phyloP scores from a whole-genome alignment of 2,888 invertebrate genomes.

The Macrophya alboannulata region DNA sequence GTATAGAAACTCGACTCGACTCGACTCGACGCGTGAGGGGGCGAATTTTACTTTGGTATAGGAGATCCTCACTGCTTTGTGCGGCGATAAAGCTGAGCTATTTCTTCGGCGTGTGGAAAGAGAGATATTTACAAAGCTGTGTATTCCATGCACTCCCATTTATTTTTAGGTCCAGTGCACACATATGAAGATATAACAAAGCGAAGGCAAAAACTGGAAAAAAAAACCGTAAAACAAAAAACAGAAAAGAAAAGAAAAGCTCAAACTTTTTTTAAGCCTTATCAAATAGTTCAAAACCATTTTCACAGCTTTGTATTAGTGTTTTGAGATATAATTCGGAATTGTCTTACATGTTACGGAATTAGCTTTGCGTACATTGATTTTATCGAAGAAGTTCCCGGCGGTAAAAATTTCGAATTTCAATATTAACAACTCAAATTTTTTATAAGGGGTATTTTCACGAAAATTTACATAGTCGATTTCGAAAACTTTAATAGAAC shows the following conservation, averaged over 20 bases:
- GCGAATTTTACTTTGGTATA: slow-evolving; percentile 32
- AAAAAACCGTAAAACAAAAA: neutral
- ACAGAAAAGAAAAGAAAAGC: neutral
- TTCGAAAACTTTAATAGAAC: too few relatives aligned
- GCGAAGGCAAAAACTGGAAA: neutral
- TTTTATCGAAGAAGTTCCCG: too few relatives aligned
- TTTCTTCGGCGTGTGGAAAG: neutral
- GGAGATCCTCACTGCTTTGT: slow-evolving; percentile 14
- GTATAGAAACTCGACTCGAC: neutral
- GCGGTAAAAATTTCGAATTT: too few relatives aligned
- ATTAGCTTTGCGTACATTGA: too few relatives aligned
- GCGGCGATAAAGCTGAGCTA: neutral
- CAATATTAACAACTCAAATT: too few relatives aligned
- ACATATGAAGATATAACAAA: neutral
- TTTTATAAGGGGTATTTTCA: too few relatives aligned
- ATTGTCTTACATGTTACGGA: too few relatives aligned
- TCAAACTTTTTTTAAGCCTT: neutral
- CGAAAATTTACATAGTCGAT: too few relatives aligned
- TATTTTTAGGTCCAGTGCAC: neutral
- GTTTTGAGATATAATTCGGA: too few relatives aligned
- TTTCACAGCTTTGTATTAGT: too few relatives aligned
- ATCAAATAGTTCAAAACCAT: neutral
- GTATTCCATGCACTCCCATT: slow-evolving; percentile 10
- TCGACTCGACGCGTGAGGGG: neutral
- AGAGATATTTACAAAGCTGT: neutral